Evolutionary conservation across 2,113 vertebrate genomes (phyloP), one percentile per base, ranked within the genome.

Genomic region (Corythornis cristatus): DNA sequence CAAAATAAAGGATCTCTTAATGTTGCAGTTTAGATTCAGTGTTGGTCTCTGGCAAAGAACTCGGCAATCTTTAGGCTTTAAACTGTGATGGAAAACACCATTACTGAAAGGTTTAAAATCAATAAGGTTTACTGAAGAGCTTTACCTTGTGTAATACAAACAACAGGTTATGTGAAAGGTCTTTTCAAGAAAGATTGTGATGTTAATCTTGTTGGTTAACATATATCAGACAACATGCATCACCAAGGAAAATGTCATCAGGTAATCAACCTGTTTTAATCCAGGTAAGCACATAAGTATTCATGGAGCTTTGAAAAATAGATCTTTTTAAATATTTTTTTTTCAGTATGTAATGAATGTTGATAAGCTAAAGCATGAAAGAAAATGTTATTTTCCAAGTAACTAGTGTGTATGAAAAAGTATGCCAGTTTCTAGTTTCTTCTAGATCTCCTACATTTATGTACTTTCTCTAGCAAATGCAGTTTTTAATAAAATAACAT

Each of bases 101-200:
- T 93, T 79, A 83, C 45, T 28, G 29, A 85, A 40, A 45, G 40
- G 58, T 78, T 91, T 82, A 68, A 91, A 91, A 91, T 84, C 66
- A 64, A n/a, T 78, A 82, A 10, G 3, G 9, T 51, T 82, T 82
- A 64, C 22, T 48, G 53, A 28, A 85, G 62, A 75, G 15, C 26
- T 93, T 75, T 72, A 75, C 68, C 31, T 51, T 56, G 8, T 35
- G 22, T 43, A 72, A 20, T 45, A 76, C 35, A 75, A 84, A 79
- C 15, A 70, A 26, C 5, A 89, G 37, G 15, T 50, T 77, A 35
- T n/a, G 8, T 25, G n/a, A 73, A 35, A 68, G 29, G 8, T 16
- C 12, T 87, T 79, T 80, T 57, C 35, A 57, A 46, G 57, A 56
- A 56, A 57, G 53, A 75, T 8, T 35, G 8, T 72, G 48, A 29